Conservation (phyloP, 2,888 invertebrate species). For the Leptopilina drosophilae region DNA sequence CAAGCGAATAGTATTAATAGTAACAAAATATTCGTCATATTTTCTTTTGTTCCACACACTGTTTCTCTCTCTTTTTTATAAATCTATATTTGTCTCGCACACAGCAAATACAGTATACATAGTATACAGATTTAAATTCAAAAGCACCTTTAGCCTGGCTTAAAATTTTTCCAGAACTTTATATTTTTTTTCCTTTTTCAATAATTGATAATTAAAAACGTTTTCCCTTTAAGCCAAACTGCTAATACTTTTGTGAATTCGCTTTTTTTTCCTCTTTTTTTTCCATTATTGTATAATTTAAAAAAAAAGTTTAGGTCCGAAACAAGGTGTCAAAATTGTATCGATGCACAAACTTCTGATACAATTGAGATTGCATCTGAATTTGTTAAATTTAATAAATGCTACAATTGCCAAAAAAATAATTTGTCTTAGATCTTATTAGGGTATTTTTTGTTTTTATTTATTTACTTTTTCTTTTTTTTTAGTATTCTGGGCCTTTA, state of each 20-base stretch:
- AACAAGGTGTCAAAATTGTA: conserved; percentile 17
- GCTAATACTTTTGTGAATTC: conserved; percentile 64
- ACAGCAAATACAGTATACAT: conserved; percentile 74
- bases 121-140: conserved; percentile 74
- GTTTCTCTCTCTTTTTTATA: conserved; percentile 64
- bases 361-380: conserved; percentile 30
- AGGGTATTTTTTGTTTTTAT: neutral
- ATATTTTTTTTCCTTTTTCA: neutral
- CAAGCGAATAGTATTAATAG: conserved; percentile 76
- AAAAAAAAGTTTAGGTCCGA: conserved; percentile 45
- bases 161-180: conserved; percentile 55
- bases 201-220: conserved; percentile 40
- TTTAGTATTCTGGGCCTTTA: conserved; percentile 16
- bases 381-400: conserved; percentile 24
- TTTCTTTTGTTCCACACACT: conserved; percentile 70
- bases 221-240: conserved; percentile 65
- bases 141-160: conserved; percentile 71
- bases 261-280: conserved; percentile 50
- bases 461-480: neutral
- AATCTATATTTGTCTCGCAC: conserved; percentile 62
- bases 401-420: conserved; percentile 46
- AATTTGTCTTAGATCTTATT: neutral
- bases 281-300: conserved; percentile 44
- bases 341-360: conserved; percentile 35
- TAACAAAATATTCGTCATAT: conserved; percentile 76